Evolutionary conservation across 92 coral and sea anemone genomes (phyloP), one percentile per base, ranked within the genome.

Genomic region (Actinostola sp.): DNA sequence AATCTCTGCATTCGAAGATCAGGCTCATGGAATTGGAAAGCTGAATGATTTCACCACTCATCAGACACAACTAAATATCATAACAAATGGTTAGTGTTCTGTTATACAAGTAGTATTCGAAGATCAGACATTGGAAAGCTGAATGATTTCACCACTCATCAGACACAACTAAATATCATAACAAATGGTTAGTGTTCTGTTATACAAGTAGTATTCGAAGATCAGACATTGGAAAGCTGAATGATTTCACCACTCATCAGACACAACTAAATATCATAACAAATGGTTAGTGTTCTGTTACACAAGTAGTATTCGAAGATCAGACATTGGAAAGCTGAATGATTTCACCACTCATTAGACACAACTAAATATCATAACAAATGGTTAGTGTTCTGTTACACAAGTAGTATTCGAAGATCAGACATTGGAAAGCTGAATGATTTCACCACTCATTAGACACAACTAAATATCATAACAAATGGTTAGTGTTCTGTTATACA

Each of bases 81-180:
- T n/a, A 21, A 21, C 0, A 55, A 9, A 55, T 51, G 20, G 57
- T 8, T 0, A 51, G 20, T 57, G 26, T 25, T 16, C 3, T 57
- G 34, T 23, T 12, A 25, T 25, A 25, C 13, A 21, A 1, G 41
- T 57, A 57, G 14, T 39, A 39, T 39, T 7, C 45, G 13, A 3
- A 9, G 41, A 10, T 57, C n/a, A n/a, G n/a, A n/a, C n/a, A 64
- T 94, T 94, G 23, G 98, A 94, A 53, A 94, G 72, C 84, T 94
- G 98, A 70, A 94, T 94, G 55, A 94, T 94, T 66, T 94, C 98
- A 30, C 98, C 98, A 68, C 98, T 94, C 98, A 94, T 94, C 85
- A 94, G 57, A 68, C 98, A 94, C 55, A 94, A 81, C 98, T 94
- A 21, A 7, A 21, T 26, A 50, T 0, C 12, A 65, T n/a, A 21